Conservation (phyloP, 1,140 invertebrate species). For the Protaetia brevitarsis region DNA sequence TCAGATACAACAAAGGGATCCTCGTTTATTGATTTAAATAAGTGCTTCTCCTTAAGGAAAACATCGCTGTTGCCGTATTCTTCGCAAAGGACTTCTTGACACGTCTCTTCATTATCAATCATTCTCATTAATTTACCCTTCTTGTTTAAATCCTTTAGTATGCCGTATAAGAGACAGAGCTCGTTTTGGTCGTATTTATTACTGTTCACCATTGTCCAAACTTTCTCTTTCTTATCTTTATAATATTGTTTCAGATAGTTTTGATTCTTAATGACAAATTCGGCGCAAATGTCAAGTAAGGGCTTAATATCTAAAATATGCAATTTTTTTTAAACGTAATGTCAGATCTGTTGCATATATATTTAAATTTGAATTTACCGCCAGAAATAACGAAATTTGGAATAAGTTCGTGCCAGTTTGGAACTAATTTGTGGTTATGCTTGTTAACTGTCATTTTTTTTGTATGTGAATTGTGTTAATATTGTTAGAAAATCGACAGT, state of each 20-base stretch:
- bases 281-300: constrained; percentile 38
- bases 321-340: not conserved
- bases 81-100: constrained; percentile 33
- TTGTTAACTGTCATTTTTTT: no score
- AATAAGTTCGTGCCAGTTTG: no score
- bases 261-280: constrained; percentile 34
- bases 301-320: constrained; percentile 22
- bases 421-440: no score
- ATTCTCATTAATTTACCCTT: constrained; percentile 38
- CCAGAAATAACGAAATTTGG: no score
- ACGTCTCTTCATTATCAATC: constrained; percentile 39
- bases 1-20: constrained; percentile 33
- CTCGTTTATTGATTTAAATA: constrained; percentile 30
- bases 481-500: no score
- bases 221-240: constrained; percentile 32
- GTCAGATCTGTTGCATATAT: no score
- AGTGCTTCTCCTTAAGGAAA: constrained; percentile 35
- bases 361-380: no score
- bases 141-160: constrained; percentile 41
- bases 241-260: constrained; percentile 32
- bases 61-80: constrained; percentile 38
- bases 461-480: not conserved
- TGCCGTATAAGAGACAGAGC: constrained; percentile 33
- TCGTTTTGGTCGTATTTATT: constrained; percentile 26
- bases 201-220: constrained; percentile 37